Evolutionary conservation across 1,140 invertebrate genomes (phyloP).

Genomic region (Nautilus pompilius): DNA sequence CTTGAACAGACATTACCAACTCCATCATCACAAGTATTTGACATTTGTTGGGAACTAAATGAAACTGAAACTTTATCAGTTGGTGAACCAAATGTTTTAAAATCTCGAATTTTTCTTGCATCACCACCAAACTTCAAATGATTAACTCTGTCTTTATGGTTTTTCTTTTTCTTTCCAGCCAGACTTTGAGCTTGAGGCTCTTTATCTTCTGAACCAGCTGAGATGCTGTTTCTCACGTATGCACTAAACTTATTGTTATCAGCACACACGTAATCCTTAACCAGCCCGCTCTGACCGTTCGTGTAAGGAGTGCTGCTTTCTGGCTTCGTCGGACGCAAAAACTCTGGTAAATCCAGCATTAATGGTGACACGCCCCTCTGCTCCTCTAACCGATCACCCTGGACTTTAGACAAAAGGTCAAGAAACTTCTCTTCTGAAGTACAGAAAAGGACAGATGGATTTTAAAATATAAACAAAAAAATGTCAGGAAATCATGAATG

Average conservation of each 20-base stretch:
- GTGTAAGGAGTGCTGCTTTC: background rate
- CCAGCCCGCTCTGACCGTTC: background rate
- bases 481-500: background rate
- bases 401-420: slow-evolving; percentile 73
- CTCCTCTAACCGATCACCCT: slow-evolving; percentile 72
- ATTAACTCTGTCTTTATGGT: background rate
- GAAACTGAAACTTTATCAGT: background rate
- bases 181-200: background rate
- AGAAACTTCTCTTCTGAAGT: slow-evolving; percentile 50
- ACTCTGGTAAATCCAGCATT: background rate
- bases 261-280: too few species aligned
- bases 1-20: background rate
- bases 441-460: slow-evolving; percentile 2
- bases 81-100: background rate
- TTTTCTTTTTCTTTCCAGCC: background rate
- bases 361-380: slow-evolving; percentile 64
- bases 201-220: background rate
- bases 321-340: background rate
- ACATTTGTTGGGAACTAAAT: background rate
- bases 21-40: background rate
- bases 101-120: background rate
- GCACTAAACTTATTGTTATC: too few species aligned
- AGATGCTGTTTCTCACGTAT: too few species aligned
- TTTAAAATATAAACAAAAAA: slow-evolving; percentile 1
- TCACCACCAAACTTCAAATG: background rate